Base-by-base conservation (phyloP, 2,888 invertebrate genomes). In the Priocnemis perturbator region DNA sequence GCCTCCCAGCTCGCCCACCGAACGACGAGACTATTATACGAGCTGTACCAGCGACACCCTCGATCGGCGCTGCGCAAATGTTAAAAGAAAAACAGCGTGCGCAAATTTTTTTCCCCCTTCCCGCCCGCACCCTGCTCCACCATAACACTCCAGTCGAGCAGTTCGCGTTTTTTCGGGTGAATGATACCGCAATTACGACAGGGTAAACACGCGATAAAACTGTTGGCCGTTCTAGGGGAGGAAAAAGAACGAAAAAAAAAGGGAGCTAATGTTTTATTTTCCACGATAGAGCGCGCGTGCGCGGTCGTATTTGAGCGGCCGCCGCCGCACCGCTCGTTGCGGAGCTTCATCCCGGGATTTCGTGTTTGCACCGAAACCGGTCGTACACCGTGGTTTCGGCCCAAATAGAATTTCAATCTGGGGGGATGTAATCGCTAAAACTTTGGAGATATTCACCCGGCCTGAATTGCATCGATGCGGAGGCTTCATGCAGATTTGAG, bases 331-430 rank as follows among this genome's bases (percentile, higher is more conserved):
- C 57, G 23, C 20, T 37, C 4, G 37, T 37, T 37, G 2, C 4
- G 37, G 37, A 37, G 44, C 21, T 23, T 37, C 65, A 45, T 44
- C 47, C 26, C 21, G 55, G 50, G 20, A 50, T 47, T 26, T 14
- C 58, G 70, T 75, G 71, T 75, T 78, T 68, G 68, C 66, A 23
- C 62, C 26, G 69, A 58, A 17, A 47, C 64, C 67, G 67, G 57
- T 66, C 58, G 68, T 58, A 45, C 60, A 17, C 55, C 52, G 48
- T 37, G 52, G 50, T 50, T 37, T 48, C 57, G 7, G 7, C 44
- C 53, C 70, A 69, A 77, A 81, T 60, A 71, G 68, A 68, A 74
- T 76, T 81, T 70, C 73, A 73, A 71, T 69, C 70, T 65, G 61
- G 56, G 37, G 37, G 37, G 37, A 69, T 67, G 67, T 70, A 81